Percentiles rank a stretch among this genome's conserved stretches.
Evolutionary conservation across 2,888 invertebrate species (phyloP).

Genomic region (Fissipunctia ypsillon): DNA sequence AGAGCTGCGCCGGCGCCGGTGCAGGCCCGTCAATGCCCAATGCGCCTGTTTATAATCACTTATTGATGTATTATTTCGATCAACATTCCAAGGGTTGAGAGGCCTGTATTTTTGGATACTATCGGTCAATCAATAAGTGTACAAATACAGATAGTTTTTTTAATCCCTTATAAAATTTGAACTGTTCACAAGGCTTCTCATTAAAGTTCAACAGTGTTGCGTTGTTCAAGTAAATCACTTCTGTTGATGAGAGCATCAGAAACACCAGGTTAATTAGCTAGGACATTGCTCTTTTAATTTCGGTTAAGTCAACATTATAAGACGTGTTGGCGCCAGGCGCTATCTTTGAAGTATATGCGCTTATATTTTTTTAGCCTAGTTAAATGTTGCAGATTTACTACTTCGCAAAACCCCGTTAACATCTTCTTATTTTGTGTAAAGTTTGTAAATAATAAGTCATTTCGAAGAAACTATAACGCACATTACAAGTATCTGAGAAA

Average conservation of each 20-base stretch:
- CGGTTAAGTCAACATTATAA: slow-evolving; percentile 84
- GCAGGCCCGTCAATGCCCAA: slow-evolving; percentile 73
- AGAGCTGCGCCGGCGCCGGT: slow-evolving; percentile 75
- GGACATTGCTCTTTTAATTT: slow-evolving; percentile 82
- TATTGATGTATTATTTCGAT: slow-evolving; percentile 74
- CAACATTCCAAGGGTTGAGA: slow-evolving; percentile 81
- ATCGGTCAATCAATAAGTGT: slow-evolving; percentile 64
- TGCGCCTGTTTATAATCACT: slow-evolving; percentile 77
- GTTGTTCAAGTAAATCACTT: slow-evolving; percentile 37
- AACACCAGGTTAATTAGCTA: slow-evolving; percentile 62
- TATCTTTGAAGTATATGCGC: slow-evolving; percentile 67
- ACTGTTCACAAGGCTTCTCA: slow-evolving; percentile 47
- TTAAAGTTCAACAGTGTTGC: slow-evolving; percentile 15
- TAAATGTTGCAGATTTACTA: slow-evolving; percentile 23
- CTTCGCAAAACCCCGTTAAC: slow-evolving; percentile 6
- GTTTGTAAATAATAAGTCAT: slow-evolving; percentile 13
- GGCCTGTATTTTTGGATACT: slow-evolving; percentile 80
- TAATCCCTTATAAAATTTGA: slow-evolving; percentile 20
- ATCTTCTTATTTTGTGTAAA: not conserved
- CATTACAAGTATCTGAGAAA: slow-evolving; percentile 22
- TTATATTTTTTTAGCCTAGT: slow-evolving; percentile 47
- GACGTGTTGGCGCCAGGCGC: slow-evolving; percentile 59
- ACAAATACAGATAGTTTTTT: slow-evolving; percentile 46
- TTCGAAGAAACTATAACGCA: slow-evolving; percentile 14
- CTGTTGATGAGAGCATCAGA: slow-evolving; percentile 38